Conservation (phyloP, 2,797 vertebrate genomes). For the Dallia pectoralis region DNA sequence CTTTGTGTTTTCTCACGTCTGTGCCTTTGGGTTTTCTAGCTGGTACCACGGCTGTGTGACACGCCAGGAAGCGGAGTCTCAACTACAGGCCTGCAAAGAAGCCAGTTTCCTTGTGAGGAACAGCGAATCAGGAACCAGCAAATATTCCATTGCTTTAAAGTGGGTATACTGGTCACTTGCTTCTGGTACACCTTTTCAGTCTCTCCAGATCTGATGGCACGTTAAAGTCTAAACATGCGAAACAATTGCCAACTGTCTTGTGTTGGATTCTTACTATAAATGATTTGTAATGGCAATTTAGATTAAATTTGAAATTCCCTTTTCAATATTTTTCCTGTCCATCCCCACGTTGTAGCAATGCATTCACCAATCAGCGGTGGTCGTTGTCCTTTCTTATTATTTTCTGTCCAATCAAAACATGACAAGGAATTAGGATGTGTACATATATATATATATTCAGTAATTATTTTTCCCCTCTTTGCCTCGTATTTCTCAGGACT, state of each 20-base stretch:
- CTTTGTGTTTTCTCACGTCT: background rate
- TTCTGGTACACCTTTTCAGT: background rate
- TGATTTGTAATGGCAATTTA: background rate
- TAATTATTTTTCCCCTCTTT: background rate
- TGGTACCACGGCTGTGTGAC: slow-evolving; percentile 87
- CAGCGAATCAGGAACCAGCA: slow-evolving; percentile 90
- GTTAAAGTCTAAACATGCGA: background rate
- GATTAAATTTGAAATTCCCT: background rate
- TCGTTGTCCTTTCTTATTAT: no score
- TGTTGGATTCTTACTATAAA: background rate
- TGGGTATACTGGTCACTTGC: slow-evolving; percentile 69
- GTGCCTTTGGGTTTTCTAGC: slow-evolving; percentile 43
- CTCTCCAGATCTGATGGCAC: background rate
- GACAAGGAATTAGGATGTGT: no score
- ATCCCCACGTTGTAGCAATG: no score
- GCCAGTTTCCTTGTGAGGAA: slow-evolving; percentile 93
- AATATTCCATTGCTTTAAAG: slow-evolving; percentile 97
- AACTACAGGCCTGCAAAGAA: slow-evolving; percentile 85
- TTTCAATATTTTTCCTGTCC: no score
- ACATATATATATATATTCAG: background rate
- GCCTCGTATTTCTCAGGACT: slow-evolving; percentile 61
- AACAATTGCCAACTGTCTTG: background rate
- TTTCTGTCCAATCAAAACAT: no score
- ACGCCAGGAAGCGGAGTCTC: slow-evolving; percentile 87
- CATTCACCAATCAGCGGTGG: no score